Conservation (phyloP, 2,888 invertebrate genomes). For the Agrotis exclamationis region DNA sequence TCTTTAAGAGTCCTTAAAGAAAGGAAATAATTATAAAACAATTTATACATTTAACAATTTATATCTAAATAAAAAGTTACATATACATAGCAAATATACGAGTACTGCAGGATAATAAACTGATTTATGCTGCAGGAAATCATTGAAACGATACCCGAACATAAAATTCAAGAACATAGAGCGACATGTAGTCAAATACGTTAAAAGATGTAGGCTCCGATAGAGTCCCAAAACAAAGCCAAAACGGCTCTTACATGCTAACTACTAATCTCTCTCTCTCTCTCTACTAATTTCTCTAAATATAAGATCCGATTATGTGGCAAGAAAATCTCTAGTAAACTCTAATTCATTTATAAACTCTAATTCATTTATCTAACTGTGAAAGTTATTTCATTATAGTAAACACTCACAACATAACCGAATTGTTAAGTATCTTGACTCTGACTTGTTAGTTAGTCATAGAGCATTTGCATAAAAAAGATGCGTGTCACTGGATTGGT, state of each 20-base stretch:
- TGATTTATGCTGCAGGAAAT: neutral
- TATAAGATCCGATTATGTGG: neutral
- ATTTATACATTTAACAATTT: too few species aligned
- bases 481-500: constrained; percentile 40
- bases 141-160: neutral
- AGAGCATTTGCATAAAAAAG: constrained; percentile 39
- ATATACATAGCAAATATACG: too few species aligned
- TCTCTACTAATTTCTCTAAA: too few species aligned
- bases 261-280: too few species aligned
- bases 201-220: neutral
- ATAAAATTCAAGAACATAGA: neutral
- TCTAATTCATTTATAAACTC: neutral
- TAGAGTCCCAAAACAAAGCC: neutral
- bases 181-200: neutral
- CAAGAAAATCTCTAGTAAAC: neutral
- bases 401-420: constrained; percentile 17
- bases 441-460: constrained; percentile 17
- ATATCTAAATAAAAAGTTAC: too few species aligned
- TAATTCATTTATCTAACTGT: constrained; percentile 23
- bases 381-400: constrained; percentile 42
- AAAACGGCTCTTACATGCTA: neutral
- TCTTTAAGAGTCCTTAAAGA: too few species aligned
- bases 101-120: too few species aligned
- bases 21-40: too few species aligned
- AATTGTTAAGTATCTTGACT: constrained; percentile 1